Evolutionary conservation across 2,888 invertebrate genomes (phyloP).

Genomic region (Drosophila robusta): DNA sequence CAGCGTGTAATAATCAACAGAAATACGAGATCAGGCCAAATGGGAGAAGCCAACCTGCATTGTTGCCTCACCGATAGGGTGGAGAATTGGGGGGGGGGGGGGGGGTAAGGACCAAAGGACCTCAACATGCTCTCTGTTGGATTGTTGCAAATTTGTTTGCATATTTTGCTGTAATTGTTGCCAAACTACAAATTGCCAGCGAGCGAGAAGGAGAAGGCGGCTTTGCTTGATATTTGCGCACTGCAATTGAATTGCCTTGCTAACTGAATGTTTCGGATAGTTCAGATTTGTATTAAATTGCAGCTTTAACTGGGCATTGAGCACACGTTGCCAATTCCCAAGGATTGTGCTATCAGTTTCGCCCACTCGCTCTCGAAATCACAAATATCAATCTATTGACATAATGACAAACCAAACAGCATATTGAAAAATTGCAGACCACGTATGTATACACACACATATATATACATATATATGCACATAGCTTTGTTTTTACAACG

Average conservation of each 20-base stretch:
- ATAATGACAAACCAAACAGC: constrained; percentile 54
- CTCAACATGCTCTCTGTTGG: constrained; percentile 20
- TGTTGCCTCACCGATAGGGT: constrained; percentile 2
- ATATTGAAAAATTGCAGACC: constrained; percentile 16
- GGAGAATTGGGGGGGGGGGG: not conserved
- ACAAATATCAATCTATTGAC: constrained; percentile 46
- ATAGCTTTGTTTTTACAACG: constrained; percentile 16
- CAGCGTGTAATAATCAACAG: constrained; percentile 58
- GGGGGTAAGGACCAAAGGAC: not conserved
- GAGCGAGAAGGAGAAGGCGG: constrained; percentile 1
- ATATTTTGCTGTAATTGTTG: constrained; percentile 61
- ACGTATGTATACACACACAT: not conserved
- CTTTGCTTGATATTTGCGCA: constrained; percentile 27
- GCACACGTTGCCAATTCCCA: not conserved
- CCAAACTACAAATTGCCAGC: constrained; percentile 50
- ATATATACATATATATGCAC: not conserved
- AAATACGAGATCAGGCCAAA: constrained; percentile 24
- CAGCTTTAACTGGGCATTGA: constrained; percentile 3
- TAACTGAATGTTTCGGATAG: constrained; percentile 27
- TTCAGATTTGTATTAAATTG: constrained; percentile 33
- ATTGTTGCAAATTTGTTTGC: constrained; percentile 58
- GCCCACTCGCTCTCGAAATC: not conserved
- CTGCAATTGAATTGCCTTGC: constrained; percentile 46
- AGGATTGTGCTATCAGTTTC: constrained; percentile 13
- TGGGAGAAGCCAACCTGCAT: constrained; percentile 16